Base-by-base conservation (phyloP, 2,888 invertebrate species). In the Noctua pronuba region DNA sequence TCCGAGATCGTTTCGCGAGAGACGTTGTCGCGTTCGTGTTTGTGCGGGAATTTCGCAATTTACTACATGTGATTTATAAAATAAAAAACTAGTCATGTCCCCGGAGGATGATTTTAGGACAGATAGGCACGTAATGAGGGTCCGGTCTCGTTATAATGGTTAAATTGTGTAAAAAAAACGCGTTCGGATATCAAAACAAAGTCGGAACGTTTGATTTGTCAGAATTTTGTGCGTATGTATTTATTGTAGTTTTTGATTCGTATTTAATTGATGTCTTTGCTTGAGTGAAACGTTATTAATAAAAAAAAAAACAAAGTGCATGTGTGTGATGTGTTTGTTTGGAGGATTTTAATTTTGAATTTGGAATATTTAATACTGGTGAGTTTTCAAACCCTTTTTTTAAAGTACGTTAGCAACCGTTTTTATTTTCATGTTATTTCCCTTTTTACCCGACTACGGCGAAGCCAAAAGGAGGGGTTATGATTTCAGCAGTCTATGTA, bases 51-150 rank as follows among this genome's bases (percentile, higher is more conserved):
- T 82, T 66, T 83, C 88, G 88, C 86, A 88, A 89, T 85, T 88
- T 86, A 88, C 82, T 87, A 75, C 84, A 88, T 84, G 90, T 88
- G 86, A 82, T 85, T 82, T 82, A 65, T 84, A 31, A 75, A 82
- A 82, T 58, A 86, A 87, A 86, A 88, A 86, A 84, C 73, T 79
- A 85, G 83, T 71, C 72, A 89, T 91, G 89, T 85, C 70, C 76
- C 77, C 52, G 44, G 65, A 60, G 82, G 75, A 79, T 80, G 85
- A 85, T 77, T 85, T 83, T 71, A 81, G 87, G 75, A 87, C 86
- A 70, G 75, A 84, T 85, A 76, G 44, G 58, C 11, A 6, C 41
- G 55, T 79, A 70, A 80, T 72, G 73, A 84, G 64, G 81, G 78
- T 79, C 52, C 55, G 64, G 7, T 76, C 70, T 77, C 73, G 80